Evolutionary conservation across 2,797 vertebrate genomes (phyloP).

Genomic region (Ficedula albicollis): DNA sequence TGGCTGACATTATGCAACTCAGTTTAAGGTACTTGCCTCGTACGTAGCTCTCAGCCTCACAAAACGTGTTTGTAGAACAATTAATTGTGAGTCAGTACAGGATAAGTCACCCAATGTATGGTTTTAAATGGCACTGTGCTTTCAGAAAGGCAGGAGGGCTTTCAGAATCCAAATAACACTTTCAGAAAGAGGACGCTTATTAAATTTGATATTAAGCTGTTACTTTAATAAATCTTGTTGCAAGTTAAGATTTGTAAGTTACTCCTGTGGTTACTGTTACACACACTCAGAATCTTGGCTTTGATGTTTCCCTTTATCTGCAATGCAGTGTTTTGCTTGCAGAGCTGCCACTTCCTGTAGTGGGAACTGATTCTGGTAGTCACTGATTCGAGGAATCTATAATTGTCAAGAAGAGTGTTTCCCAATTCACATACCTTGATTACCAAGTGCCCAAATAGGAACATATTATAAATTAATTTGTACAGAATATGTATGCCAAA

Average conservation of each 20-base stretch:
- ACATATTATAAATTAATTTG: neutral
- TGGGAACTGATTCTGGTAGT: neutral
- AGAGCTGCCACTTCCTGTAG: neutral
- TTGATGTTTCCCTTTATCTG: neutral
- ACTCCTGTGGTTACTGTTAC: neutral
- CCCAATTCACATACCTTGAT: neutral
- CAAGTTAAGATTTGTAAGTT: neutral
- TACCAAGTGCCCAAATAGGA: neutral
- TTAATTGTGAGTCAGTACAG: conserved; percentile 4
- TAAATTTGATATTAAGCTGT: neutral
- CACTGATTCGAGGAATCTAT: neutral
- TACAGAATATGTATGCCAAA: neutral
- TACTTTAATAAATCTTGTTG: neutral
- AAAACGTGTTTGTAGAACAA: neutral
- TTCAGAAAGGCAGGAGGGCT: neutral
- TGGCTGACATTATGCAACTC: neutral
- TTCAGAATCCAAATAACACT: neutral
- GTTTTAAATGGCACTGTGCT: neutral
- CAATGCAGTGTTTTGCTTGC: conserved; percentile 9
- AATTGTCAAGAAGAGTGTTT: neutral
- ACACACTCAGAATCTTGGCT: neutral
- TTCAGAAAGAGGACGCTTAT: neutral
- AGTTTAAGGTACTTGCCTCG: neutral
- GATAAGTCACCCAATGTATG: neutral
- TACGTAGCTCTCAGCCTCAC: neutral